Base-by-base conservation (phyloP, 2,888 invertebrate genomes). In the Drosophila meridiana region DNA sequence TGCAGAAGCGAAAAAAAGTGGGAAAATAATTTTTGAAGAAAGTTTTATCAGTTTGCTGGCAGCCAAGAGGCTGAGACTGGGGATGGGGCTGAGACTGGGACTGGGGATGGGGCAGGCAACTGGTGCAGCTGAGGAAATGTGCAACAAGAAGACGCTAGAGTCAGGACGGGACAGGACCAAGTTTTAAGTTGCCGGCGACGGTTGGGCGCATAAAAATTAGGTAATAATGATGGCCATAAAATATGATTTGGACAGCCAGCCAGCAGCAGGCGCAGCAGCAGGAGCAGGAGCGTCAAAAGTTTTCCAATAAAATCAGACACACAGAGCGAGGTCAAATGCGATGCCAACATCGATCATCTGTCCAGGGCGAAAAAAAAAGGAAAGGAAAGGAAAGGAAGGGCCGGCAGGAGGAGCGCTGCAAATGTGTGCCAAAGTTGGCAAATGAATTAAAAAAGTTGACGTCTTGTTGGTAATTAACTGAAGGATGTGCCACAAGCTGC, bases 141-240 rank as follows among this genome's bases (percentile, higher is more conserved):
- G 87, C 89, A 85, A 87, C 89, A 85, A 89, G 83, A 65, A 57
- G 63, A 20, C 28, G 68, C 67, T n/a, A n/a, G 55, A 34, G 50
- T 32, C 50, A 48, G 48, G 32, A 45, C 45, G 20, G 61, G 43
- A 45, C 73, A 86, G 78, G 83, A 85, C 85, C 34, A 85, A 85
- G 67, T 85, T 85, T 84, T 73, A 40, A 68, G 73, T 82, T 68
- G 67, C 38, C 57, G 69, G 53, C 73, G 69, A 63, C 68, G 65
- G 55, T 67, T 71, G 71, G 75, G 67, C 73, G 78, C 83, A 87
- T 88, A 81, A 88, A 87, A 87, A 87, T 88, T 88, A 88, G 89
- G 77, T 87, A 90, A 87, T 90, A 87, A 87, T 87, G 87, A 87
- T 83, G 87, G 89, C 81, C 90, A 87, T 87, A 87, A 87, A 87